A percentile compares a stretch with the other conserved stretches of the same genome.
Conservation (phyloP, 2,113 vertebrate genomes). For the Connochaetes taurinus region DNA sequence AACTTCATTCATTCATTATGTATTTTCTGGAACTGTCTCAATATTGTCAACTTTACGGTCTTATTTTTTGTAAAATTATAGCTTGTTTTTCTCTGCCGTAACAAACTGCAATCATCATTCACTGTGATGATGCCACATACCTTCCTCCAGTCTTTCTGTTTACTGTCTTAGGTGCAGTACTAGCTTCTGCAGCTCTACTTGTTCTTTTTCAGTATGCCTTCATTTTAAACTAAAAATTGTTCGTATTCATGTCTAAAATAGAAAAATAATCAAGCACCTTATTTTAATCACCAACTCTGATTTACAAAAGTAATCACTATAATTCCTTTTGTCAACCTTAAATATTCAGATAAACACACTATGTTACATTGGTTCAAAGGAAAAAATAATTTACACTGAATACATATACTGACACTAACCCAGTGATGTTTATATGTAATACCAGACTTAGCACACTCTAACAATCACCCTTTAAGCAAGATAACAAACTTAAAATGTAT, state of each 20-base stretch:
- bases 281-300: not conserved
- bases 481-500: not conserved
- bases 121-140: not conserved
- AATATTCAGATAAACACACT: not conserved
- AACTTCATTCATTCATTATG: not conserved
- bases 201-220: not conserved
- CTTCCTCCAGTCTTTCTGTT: not conserved
- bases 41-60: not conserved
- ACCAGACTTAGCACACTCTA: not conserved
- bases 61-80: not conserved
- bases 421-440: not conserved
- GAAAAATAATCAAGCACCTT: conserved; percentile 17
- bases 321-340: not conserved
- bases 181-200: not conserved
- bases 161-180: not conserved
- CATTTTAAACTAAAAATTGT: conserved; percentile 22
- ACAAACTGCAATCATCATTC: not conserved
- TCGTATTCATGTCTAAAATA: conserved; percentile 10
- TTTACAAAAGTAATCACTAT: not conserved
- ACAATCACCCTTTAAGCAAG: not conserved
- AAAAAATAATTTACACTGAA: not conserved
- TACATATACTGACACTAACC: not conserved
- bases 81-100: not conserved
- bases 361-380: not conserved
- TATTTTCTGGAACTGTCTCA: not conserved